phyloP scores from a whole-genome alignment of 2,888 invertebrate species.

The Rotaria magnacalcarata region DNA sequence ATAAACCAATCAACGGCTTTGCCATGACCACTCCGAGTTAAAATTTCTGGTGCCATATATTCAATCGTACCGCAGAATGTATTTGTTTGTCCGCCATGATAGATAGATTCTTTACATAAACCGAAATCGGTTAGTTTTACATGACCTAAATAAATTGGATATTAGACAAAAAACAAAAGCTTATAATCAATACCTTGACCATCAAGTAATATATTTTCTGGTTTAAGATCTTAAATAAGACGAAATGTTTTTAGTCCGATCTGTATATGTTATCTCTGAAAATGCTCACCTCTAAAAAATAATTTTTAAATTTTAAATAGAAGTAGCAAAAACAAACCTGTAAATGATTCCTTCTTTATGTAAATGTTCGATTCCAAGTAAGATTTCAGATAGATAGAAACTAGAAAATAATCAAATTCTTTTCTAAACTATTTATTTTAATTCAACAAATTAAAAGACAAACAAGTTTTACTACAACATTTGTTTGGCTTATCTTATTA shows the following conservation, averaged over 20 bases:
- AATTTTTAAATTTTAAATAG: neutral
- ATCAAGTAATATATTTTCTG: slow-evolving; percentile 93
- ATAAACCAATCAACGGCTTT: slow-evolving; percentile 89
- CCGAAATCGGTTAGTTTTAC: slow-evolving; percentile 99
- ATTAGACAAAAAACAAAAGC: no score
- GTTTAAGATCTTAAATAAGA: slow-evolving; percentile 74
- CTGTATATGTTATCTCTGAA: neutral
- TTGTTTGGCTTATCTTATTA: no score
- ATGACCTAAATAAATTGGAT: slow-evolving; percentile 67
- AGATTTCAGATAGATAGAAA: slow-evolving; percentile 95
- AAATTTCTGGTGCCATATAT: slow-evolving; percentile 98
- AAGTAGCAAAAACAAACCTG: slow-evolving; percentile 49
- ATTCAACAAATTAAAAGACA: no score
- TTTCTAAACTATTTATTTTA: no score
- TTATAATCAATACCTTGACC: slow-evolving; percentile 62
- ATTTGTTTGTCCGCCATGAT: slow-evolving; percentile 71
- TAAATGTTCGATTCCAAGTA: slow-evolving; percentile 91
- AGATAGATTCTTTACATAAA: slow-evolving; percentile 91
- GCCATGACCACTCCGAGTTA: slow-evolving; percentile 91
- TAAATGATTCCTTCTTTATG: slow-evolving; percentile 86
- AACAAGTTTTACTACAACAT: no score
- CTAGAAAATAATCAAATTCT: slow-evolving; percentile 63
- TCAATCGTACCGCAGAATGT: slow-evolving; percentile 99
- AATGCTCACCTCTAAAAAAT: slow-evolving; percentile 52
- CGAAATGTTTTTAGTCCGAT: neutral